phyloP scores from a whole-genome alignment of 2,113 vertebrate species.

The Macaca mulatta region DNA sequence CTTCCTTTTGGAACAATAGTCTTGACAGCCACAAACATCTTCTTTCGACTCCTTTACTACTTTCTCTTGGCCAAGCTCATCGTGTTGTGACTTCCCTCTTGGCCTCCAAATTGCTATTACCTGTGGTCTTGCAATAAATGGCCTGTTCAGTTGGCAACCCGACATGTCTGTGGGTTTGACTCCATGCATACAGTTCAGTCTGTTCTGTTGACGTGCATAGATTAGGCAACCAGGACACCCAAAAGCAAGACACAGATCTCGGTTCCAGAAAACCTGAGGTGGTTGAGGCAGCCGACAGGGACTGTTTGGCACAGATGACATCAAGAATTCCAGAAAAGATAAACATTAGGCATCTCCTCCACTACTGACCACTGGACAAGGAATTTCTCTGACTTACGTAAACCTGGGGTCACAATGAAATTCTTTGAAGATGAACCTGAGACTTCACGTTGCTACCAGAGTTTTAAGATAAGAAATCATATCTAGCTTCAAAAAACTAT shows the following conservation, averaged over 20 bases:
- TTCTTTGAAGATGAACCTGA: background rate
- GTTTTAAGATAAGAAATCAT: background rate
- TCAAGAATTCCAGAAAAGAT: background rate
- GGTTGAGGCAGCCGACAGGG: background rate
- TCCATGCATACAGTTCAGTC: background rate
- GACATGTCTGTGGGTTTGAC: fast-evolving
- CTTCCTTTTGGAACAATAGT: background rate
- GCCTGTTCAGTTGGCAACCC: no score
- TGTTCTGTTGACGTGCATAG: background rate
- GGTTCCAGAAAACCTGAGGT: background rate
- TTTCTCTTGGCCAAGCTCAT: no score
- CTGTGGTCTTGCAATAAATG: background rate
- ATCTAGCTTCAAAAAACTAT: no score
- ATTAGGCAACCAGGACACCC: background rate
- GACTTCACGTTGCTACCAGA: background rate
- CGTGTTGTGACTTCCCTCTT: background rate
- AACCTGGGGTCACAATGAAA: background rate
- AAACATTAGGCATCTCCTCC: background rate
- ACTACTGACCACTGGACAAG: background rate
- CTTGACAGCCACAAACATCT: fast-evolving
- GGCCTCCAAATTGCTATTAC: background rate
- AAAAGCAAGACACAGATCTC: background rate
- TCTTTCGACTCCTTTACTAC: background rate
- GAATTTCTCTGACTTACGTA: fast-evolving
- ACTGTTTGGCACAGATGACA: background rate